Evolutionary conservation across 1,140 invertebrate species (phyloP), one percentile per base, ranked within the genome.

Genomic region (Brachionus plicatilis): DNA sequence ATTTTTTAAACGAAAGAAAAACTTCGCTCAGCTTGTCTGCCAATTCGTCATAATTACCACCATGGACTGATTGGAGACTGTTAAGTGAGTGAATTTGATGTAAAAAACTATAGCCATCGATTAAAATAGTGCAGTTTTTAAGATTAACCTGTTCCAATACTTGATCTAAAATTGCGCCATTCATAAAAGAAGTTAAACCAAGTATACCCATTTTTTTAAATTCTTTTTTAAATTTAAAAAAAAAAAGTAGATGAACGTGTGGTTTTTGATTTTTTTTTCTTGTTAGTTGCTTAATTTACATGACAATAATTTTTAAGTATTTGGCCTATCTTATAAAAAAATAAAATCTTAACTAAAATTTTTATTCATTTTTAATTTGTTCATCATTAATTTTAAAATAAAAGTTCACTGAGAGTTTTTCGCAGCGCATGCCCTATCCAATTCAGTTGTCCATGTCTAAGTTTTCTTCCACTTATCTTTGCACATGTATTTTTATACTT

Each of bases 1-100:
- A 96, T 87, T 92, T 91, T 66, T 89, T 87, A 3, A 96, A 89
- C 11, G 92, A 88, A 9, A 92, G 89, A 86, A 96, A 95, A 14
- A 29, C 6, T 47, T 60, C 37, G 17, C 53, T 68, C 65, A 82
- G 43, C 1, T 24, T 41, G 65, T 68, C 60, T 11, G 41, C 53
- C 11, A 82, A 47, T 47, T 82, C 53, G 27, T 82, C 79, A 11
- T 82, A 82, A 47, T 82, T 82, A 11, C 79, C 79, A 3, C 79
- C 79, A 68, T 82, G 79, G 20, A 45, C 8, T n/a, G 79, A 60
- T 20, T 68, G 53, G 27, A 82, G 29, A n/a, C 65, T 82, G 2
- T 14, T 27, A 27, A 24, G 24, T 45, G 53, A 68, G 41, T 82
- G 79, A n/a, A 82, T 27, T 17, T 65, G 33, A 24, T 82, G 65